Evolutionary conservation across 2,113 vertebrate species (phyloP), one percentile per base, ranked within the genome.

Genomic region (Xyrauchen texanus): DNA sequence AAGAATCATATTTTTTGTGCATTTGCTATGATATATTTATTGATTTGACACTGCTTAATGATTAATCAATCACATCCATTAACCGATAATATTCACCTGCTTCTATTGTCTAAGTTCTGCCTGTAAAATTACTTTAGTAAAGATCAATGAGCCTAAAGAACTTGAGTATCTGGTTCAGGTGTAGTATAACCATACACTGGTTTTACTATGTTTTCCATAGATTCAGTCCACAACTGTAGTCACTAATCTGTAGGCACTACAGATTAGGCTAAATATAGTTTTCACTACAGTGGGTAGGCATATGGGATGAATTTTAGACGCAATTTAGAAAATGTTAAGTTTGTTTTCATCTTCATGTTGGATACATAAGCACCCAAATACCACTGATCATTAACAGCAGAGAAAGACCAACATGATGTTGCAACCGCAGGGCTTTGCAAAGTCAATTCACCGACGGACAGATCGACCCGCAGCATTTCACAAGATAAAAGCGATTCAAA

Each of bases 381-480:
- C 45, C 47, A 52, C 6, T n/a, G 46, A 74, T 61, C 72, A 76
- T 76, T 65, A 66, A 53, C 34, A 2, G 62, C 74, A 44, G 47
- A 73, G 71, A 76, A 76, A 76, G 49, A 76, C 12, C 61, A 44
- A 51, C 34, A 53, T 7, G 13, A 44, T 44, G 21, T 15, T 45
- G 74, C 74, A 45, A 46, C 21, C 52, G 62, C 55, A 55, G 65
- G 49, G 62, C 74, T 76, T 65, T 16, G 11, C 72, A 10, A 53
- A 65, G 49, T 76, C 74, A 65, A 76, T 64, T 34, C 65, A 64
- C 87, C 76, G 79, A 80, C 82, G 87, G 87, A 90, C 74, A 55
- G 74, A 76, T 76, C 74, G 61, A 76, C 55, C 34, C 34, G 47
- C 65, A 76, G 74, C 61, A 55, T 65, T 65, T 53, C 51, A 45